Conservation (phyloP, 2,113 vertebrate species). For the Formicarius rufipectus region DNA sequence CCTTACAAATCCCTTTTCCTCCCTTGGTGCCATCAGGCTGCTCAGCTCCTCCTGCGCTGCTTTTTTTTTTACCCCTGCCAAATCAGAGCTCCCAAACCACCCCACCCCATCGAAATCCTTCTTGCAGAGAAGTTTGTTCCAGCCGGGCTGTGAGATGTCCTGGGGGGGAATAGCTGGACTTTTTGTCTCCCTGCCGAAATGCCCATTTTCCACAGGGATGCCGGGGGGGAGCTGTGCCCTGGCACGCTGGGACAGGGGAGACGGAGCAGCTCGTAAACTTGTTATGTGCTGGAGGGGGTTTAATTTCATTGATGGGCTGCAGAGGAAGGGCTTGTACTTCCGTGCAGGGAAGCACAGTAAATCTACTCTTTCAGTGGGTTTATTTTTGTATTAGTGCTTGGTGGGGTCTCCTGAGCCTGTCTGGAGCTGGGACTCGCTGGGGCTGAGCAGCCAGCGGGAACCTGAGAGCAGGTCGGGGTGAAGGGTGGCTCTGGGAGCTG, state of each 20-base stretch:
- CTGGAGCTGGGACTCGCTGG: background rate
- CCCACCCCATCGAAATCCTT: background rate
- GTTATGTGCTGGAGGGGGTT: background rate
- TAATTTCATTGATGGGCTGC: background rate
- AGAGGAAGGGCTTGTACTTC: background rate
- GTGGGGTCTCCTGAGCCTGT: conserved; percentile 9
- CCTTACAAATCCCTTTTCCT: background rate
- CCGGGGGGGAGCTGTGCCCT: background rate
- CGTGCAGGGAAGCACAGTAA: background rate
- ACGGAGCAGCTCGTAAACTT: background rate
- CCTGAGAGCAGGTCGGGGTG: background rate
- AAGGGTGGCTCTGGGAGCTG: background rate
- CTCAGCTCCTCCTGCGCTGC: background rate
- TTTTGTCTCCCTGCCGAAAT: background rate
- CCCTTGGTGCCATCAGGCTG: background rate
- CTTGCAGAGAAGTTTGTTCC: background rate
- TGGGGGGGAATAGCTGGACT: background rate
- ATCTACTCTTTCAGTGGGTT: conserved; percentile 40
- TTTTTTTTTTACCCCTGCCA: background rate
- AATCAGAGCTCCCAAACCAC: background rate
- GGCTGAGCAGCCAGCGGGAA: background rate
- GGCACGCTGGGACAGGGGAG: background rate
- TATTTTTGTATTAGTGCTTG: conserved; percentile 38
- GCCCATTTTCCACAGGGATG: background rate
- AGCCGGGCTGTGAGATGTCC: background rate